These are phyloP conservation scores for Charaxes varanes DNA, from an alignment of 1,140 invertebrate genomes.

Conservation along the genomic window DNA sequence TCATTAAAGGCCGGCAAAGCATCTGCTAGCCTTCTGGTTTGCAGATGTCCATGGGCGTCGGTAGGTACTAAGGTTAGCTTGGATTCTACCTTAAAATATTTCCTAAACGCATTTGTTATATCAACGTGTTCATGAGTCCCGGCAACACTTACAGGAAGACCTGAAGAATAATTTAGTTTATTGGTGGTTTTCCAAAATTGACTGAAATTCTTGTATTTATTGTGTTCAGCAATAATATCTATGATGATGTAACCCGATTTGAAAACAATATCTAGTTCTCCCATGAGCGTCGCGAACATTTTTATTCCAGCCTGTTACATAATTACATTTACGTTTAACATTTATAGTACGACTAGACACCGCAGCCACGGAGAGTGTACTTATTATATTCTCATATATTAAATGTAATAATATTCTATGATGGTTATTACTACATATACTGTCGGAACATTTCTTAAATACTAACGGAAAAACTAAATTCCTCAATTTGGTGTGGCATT, in stretches of 20 bases:
- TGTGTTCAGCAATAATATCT: slow-evolving; percentile 1
- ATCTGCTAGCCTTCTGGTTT: no score
- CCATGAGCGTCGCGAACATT: slow-evolving; percentile 5
- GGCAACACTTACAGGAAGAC: no score
- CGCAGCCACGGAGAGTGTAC: slow-evolving; percentile 3
- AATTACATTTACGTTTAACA: background rate
- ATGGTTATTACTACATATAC: slow-evolving; percentile 1
- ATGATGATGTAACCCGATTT: slow-evolving; percentile 1
- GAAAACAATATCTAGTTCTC: slow-evolving; percentile 6
- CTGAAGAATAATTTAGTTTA: no score
- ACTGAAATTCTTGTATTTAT: slow-evolving; percentile 3
- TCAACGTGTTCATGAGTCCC: background rate
- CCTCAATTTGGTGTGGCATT: no score
- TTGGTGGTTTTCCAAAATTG: slow-evolving; percentile 6
- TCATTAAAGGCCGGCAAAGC: no score
- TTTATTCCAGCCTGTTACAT: background rate
- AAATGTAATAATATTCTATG: no score
- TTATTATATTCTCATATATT: slow-evolving; percentile 1
- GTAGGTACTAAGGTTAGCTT: no score
- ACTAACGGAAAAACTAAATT: no score
- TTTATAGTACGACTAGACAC: slow-evolving; percentile 1
- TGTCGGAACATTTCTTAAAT: no score
- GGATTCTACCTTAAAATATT: background rate
- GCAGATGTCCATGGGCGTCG: no score
- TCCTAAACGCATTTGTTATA: no score